Evolutionary conservation across 2,888 invertebrate genomes (phyloP).

Genomic region (Zaprionus lineosus): DNA sequence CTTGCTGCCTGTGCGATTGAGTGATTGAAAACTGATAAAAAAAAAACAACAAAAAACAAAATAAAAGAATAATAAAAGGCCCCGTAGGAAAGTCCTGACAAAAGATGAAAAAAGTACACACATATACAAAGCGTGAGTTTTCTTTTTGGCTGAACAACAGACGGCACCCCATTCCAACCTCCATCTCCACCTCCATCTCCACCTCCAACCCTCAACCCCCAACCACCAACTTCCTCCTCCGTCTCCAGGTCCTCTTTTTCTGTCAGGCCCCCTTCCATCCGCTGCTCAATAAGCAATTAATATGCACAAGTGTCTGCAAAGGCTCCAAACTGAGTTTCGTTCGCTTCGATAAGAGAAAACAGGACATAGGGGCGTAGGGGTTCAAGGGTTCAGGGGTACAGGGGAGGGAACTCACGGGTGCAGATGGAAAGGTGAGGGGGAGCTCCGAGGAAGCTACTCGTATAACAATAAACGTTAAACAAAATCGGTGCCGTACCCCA

Average conservation of each 20-base stretch:
- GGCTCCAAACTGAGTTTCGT: slow-evolving; percentile 48
- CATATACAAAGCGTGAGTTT: neutral
- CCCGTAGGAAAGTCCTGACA: slow-evolving; percentile 2
- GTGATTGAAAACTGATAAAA: slow-evolving; percentile 75
- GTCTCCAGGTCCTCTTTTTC: too few relatives aligned
- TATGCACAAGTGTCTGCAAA: slow-evolving; percentile 75
- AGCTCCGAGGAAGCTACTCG: slow-evolving; percentile 10
- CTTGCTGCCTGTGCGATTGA: slow-evolving; percentile 41
- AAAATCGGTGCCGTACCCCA: slow-evolving; percentile 37
- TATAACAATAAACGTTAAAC: slow-evolving; percentile 46
- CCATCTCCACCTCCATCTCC: neutral
- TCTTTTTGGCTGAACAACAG: neutral
- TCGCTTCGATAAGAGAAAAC: slow-evolving; percentile 40
- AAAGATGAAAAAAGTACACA: neutral
- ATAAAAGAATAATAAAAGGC: slow-evolving; percentile 17
- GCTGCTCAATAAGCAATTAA: slow-evolving; percentile 78
- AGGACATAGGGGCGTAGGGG: too few relatives aligned
- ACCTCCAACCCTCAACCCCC: neutral
- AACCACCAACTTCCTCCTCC: too few relatives aligned
- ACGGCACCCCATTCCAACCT: neutral
- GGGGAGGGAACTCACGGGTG: neutral
- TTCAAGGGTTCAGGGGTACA: too few relatives aligned
- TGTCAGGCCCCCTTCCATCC: neutral
- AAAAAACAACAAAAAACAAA: slow-evolving; percentile 49
- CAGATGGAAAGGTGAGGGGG: neutral